Evolutionary conservation across 2,888 invertebrate species (phyloP), one percentile per base, ranked within the genome.

Genomic region (Bugula neritina): DNA sequence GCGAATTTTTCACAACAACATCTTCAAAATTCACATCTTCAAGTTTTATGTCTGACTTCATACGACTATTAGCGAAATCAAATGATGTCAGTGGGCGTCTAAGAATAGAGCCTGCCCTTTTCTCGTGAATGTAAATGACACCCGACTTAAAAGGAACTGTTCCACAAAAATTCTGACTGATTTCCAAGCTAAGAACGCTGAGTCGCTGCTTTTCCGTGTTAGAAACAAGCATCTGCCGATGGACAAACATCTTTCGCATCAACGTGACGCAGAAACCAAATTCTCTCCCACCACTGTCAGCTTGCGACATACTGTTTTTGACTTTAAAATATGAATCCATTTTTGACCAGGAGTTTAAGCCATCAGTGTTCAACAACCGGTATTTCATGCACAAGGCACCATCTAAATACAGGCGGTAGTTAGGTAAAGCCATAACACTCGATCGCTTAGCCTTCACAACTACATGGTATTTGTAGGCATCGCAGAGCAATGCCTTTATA

Each of bases 151-250:
- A 63, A 25, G 63, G 63, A 29, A 27, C n/a, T 5, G 63, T 10
- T 63, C 63, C 63, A 63, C 63, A 63, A 34, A 63, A 63, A 31
- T 63, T 63, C 34, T 63, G 63, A 34, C 63, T 63, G n/a, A 63
- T 31, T 63, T 63, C 63, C 27, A 63, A 31, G 27, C 63, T 63
- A 27, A 63, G 63, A 27, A 63, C 21, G n/a, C 63, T 63, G 10
- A 25, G 25, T 31, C 63, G 27, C 31, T 63, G 63, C 34, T 63
- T 63, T 5, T 29, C 63, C 5, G 25, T 21, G 17, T 27, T 5
- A 29, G 31, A 2, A 25, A 31, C 21, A 10, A 10, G 27, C 10
- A 63, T 27, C n/a, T 63, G 63, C n/a, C 63, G 21, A 25, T 27
- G 63, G 27, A 63, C 63, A 63, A 25, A 25, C 27, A 63, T 63